Evolutionary conservation across 35 echinoderm and acorn worm species (phyloP), one percentile per base, ranked within the genome.

Genomic region (Apostichopus californicus): DNA sequence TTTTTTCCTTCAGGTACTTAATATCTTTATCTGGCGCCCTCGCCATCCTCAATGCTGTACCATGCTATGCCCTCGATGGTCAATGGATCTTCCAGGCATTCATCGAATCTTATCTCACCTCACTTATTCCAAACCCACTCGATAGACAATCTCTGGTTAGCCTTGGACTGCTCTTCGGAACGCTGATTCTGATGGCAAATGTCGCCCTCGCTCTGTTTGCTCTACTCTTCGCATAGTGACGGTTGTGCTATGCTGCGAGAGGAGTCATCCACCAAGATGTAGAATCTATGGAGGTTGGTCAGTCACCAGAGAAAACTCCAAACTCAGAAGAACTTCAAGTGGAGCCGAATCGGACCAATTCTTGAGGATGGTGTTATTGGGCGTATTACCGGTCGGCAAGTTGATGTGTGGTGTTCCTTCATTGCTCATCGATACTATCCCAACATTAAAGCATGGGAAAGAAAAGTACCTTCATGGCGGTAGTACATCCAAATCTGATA

Each of bases 21-120:
- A 98, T 98, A 55, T 98, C 97, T 2, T 73, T 98, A 78, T 98
- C 97, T 20, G 97, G 97, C 18, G 97, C 97, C 81, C 91, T 98
- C 3, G 97, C 95, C 15, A 94, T 98, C 79, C 91, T 98, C 18
- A 98, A 98, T 59, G 94, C 97, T 68, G 93, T 98, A 54, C 97
- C 97, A 1, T 98, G 97, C 78, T 98, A 96, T 79, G 97, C 97
- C 70, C 75, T 98, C 53, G 97, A 98, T 89, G 97, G 97, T 1
- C 97, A 98, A 81, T 98, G 93, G 90, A 96, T 98, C 57, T 87
- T 98, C 15, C 88, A 85, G 28, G 97, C 94, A 13, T 93, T 96
- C 23, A 91, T 98, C 17, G 97, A 98, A 55, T 89, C 92, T 60
- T 91, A 89, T 54, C 60, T 94, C 10, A 75, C 93, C 53, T 72